A percentile compares a stretch with the other conserved stretches of the same genome.
These are phyloP conservation scores for Lacanobia wlatinum DNA, from an alignment of 2,888 invertebrate species.

Conservation along the genomic window DNA sequence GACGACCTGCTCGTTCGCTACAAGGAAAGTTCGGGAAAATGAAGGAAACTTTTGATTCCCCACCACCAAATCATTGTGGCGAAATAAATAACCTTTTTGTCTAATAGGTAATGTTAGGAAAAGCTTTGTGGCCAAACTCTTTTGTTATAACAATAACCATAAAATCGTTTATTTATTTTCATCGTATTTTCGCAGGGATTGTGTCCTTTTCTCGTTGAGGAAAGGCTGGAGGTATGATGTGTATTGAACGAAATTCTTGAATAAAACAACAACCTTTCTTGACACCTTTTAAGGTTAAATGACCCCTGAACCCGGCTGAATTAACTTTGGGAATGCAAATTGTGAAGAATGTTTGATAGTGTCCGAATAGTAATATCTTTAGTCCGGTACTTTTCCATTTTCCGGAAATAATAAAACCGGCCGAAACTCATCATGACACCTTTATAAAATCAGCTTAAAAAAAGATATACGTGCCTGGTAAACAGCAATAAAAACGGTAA, in stretches of 20 bases:
- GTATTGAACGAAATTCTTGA: conserved; percentile 25
- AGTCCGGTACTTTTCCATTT: neutral
- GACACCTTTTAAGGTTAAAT: conserved; percentile 8
- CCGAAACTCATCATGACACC: neutral
- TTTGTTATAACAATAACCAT: conserved; percentile 67
- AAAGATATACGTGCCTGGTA: conserved; percentile 28
- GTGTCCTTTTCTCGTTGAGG: conserved; percentile 12
- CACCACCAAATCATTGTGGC: conserved; percentile 73
- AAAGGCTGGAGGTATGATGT: conserved; percentile 28
- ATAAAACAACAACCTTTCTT: conserved; percentile 32
- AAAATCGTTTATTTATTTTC: conserved; percentile 62
- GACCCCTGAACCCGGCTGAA: conserved; percentile 7
- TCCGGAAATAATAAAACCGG: conserved; percentile 34
- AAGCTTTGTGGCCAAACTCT: conserved; percentile 69
- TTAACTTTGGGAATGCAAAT: conserved; percentile 15
- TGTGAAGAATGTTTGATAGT: neutral
- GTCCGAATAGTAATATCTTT: conserved; percentile 12
- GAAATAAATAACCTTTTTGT: conserved; percentile 76
- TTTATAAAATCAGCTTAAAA: conserved; percentile 11
- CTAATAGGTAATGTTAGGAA: conserved; percentile 72
- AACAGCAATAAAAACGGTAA: conserved; percentile 46
- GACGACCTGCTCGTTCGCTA: conserved; percentile 77
- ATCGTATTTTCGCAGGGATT: conserved; percentile 28
- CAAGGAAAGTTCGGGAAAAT: conserved; percentile 74
- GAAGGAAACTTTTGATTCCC: conserved; percentile 79